These are phyloP conservation scores for Acanthochromis polyacanthus DNA, from an alignment of 2,113 vertebrate genomes.

Conservation along the genomic window DNA sequence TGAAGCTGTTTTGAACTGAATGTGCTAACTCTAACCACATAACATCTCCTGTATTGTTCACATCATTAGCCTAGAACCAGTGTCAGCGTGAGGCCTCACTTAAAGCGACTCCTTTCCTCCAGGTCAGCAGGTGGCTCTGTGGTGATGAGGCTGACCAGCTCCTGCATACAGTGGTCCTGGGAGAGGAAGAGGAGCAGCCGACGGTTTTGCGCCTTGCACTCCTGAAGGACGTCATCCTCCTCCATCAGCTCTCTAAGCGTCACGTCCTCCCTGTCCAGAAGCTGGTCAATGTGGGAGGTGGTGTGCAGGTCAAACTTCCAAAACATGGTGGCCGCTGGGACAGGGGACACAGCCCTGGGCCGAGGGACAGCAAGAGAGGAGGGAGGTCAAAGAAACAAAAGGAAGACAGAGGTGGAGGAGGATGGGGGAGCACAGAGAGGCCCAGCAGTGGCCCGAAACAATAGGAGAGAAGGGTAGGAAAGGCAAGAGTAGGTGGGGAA, in stretches of 20 bases:
- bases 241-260: slow-evolving; percentile 95
- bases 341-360: slow-evolving; percentile 80
- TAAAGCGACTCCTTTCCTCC: slow-evolving; percentile 97
- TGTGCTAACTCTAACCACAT: background rate
- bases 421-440: background rate
- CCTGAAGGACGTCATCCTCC: slow-evolving; percentile 96
- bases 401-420: background rate
- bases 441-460: slow-evolving; percentile 24
- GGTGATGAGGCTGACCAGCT: slow-evolving; percentile 94
- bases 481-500: slow-evolving; percentile 12
- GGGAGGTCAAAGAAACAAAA: background rate
- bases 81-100: slow-evolving; percentile 83
- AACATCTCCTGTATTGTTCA: background rate
- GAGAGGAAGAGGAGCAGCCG: slow-evolving; percentile 94
- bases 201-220: slow-evolving; percentile 97
- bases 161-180: slow-evolving; percentile 94
- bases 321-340: slow-evolving; percentile 91
- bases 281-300: slow-evolving; percentile 95
- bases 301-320: slow-evolving; percentile 99
- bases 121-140: slow-evolving; percentile 92
- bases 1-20: no score
- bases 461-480: slow-evolving; percentile 13
- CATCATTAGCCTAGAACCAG: no score
- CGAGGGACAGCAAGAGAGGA: background rate
- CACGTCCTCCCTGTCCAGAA: slow-evolving; percentile 95